Evolutionary conservation across 2,888 invertebrate species (phyloP).

Genomic region (Eupsilia transversa): DNA sequence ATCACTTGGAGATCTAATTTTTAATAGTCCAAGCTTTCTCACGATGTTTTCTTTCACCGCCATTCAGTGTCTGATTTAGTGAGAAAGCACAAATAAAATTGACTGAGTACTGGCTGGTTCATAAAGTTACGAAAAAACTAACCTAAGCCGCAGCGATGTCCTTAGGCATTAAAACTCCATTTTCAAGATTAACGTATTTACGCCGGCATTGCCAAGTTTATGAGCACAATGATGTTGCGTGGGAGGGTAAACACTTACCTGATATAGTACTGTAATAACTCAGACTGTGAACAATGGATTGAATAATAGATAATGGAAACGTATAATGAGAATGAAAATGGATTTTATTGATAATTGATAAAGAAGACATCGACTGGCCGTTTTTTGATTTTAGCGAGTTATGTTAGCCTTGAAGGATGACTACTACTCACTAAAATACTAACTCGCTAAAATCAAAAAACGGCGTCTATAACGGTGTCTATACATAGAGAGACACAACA

Average conservation of each 20-base stretch:
- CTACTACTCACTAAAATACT: too few relatives aligned
- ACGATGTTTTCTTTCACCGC: neutral
- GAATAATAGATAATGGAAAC: constrained; percentile 39
- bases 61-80: neutral
- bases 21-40: neutral
- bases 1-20: neutral
- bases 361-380: neutral
- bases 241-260: constrained; percentile 71
- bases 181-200: constrained; percentile 78
- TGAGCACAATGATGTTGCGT: constrained; percentile 78
- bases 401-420: constrained; percentile 1
- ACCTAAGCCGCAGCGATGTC: constrained; percentile 49
- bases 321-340: constrained; percentile 4
- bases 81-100: neutral
- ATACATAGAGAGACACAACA: too few relatives aligned
- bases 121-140: constrained; percentile 8
- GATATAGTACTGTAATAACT: constrained; percentile 61
- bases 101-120: neutral
- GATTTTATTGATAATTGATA: constrained; percentile 14
- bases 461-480: too few relatives aligned
- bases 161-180: constrained; percentile 76
- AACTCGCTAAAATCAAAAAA: too few relatives aligned
- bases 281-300: constrained; percentile 41
- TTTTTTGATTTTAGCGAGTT: neutral
- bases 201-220: constrained; percentile 84